Percentiles rank a stretch among this genome's conserved stretches.
Conservation (phyloP, 1,140 invertebrate genomes). For the Euwallacea fornicatus region DNA sequence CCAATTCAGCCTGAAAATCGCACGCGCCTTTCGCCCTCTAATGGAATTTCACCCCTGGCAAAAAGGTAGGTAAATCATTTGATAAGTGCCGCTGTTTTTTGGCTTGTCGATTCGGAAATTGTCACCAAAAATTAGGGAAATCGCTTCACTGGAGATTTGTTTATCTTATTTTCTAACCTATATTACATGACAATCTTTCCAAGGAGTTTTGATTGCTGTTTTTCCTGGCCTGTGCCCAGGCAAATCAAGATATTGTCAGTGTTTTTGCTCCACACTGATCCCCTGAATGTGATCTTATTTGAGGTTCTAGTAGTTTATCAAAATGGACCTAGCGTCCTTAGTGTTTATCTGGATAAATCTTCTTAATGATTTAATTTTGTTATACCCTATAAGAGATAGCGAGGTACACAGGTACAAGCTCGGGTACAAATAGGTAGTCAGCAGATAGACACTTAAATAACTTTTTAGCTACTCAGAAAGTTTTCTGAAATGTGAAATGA, state of each 20-base stretch:
- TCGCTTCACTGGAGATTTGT: neutral
- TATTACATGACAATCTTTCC: neutral
- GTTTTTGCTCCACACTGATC: neutral
- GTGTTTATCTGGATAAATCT: neutral
- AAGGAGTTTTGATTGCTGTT: neutral
- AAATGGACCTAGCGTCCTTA: neutral
- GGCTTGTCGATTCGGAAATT: neutral
- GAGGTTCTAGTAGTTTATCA: neutral
- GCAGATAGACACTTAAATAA: too few relatives aligned
- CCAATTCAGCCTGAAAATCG: constrained; percentile 23
- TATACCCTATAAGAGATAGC: too few relatives aligned
- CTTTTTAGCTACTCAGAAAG: too few relatives aligned
- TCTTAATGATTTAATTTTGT: too few relatives aligned
- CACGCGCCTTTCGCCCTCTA: constrained; percentile 38
- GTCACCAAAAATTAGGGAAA: neutral
- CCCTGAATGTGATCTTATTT: neutral
- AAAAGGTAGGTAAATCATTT: constrained; percentile 23
- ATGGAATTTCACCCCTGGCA: constrained; percentile 33
- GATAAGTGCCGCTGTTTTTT: neutral
- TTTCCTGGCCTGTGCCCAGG: neutral
- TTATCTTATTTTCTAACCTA: constrained; percentile 4
- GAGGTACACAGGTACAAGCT: too few relatives aligned
- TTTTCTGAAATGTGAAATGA: too few relatives aligned
- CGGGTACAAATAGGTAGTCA: too few relatives aligned
- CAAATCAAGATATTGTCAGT: too few relatives aligned